Base-by-base conservation (phyloP, 2,113 vertebrate genomes). In the Calidris pugnax region DNA sequence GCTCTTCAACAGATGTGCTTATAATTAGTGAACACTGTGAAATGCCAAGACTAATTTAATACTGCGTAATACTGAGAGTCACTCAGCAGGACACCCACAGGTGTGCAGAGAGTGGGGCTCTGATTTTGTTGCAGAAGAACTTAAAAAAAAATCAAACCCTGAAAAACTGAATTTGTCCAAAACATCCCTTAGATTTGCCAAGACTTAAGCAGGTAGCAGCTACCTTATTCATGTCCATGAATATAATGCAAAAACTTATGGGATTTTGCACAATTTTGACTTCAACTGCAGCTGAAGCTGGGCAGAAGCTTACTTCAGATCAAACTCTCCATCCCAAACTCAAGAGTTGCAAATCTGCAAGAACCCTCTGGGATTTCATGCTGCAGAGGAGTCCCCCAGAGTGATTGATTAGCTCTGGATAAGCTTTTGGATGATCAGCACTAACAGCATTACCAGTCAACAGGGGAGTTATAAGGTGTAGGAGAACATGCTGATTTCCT, bases 1-100 rank as follows among this genome's bases (percentile, higher is more conserved):
- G 85, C 74, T 87, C 74, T 82, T 90, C 73, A 91, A 15, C 81
- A 93, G 94, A 93, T 97, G 85, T 91, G 77, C 63, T 89, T 92
- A 72, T 59, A 94, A 93, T 92, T 63, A 93, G 50, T 37, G 73
- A 90, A 63, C 51, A 24, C 48, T 47, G 23, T 45, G 81, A 94
- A 91, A 91, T 67, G 74, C 87, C 91, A 95, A 43, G 59, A 82
- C 28, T 82, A 73, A 77, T 89, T 79, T 83, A 76, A 89, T 67
- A 10, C 50, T 59, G 45, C 0, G 1, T 50, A 92, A 41, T 79
- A 67, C 53, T 87, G 94, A 76, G 71, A 87, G 77, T 43, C 0
- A 0, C 77, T 93, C 91, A 85, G 84, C 37, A 71, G 77, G 91
- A 91, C 32, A 76, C 32, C 27, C 17, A 33, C 92, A 97, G 94